Conservation (phyloP, 2,888 invertebrate genomes). For the Rhabditophanes sp. region DNA sequence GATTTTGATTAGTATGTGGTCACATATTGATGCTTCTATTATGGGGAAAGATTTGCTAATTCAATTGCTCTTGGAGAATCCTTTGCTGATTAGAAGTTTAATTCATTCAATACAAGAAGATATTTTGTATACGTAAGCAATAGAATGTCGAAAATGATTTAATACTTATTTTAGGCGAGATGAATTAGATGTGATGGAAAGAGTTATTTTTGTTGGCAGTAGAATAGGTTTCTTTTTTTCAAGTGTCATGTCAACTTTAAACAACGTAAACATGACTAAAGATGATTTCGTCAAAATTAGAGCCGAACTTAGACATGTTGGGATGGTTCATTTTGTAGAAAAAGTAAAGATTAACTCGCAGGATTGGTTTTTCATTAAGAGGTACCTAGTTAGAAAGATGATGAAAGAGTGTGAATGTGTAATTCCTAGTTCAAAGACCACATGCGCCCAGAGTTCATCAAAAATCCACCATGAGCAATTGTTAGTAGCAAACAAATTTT, state of each 20-base stretch:
- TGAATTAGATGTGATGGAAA: constrained; percentile 1
- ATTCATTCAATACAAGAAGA: constrained; percentile 3
- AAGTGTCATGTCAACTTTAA: constrained; percentile 4
- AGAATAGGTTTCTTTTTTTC: constrained; percentile 4
- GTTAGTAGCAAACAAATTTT: constrained; percentile 5
- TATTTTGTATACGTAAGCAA: not conserved
- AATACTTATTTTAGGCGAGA: constrained; percentile 1
- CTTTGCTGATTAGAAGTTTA: constrained; percentile 4
- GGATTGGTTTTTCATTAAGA: constrained; percentile 5
- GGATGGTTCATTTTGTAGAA: constrained; percentile 5
- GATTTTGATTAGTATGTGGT: constrained; percentile 3
- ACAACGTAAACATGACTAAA: constrained; percentile 4
- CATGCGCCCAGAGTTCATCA: constrained; percentile 2
- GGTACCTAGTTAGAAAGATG: constrained; percentile 5
- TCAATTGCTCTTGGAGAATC: constrained; percentile 1
- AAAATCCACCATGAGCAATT: constrained; percentile 5
- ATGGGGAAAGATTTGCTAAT: constrained; percentile 5
- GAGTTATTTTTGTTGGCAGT: constrained; percentile 4
- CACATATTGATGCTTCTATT: constrained; percentile 3
- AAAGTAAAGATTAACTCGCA: constrained; percentile 5
- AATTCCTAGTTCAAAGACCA: constrained; percentile 1
- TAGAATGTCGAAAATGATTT: not conserved
- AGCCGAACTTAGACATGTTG: constrained; percentile 4
- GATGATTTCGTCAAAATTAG: constrained; percentile 5
- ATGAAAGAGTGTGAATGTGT: constrained; percentile 5